Evolutionary conservation across 2,797 vertebrate species (phyloP), one percentile per base, ranked within the genome.

Genomic region (Sylvia borin): DNA sequence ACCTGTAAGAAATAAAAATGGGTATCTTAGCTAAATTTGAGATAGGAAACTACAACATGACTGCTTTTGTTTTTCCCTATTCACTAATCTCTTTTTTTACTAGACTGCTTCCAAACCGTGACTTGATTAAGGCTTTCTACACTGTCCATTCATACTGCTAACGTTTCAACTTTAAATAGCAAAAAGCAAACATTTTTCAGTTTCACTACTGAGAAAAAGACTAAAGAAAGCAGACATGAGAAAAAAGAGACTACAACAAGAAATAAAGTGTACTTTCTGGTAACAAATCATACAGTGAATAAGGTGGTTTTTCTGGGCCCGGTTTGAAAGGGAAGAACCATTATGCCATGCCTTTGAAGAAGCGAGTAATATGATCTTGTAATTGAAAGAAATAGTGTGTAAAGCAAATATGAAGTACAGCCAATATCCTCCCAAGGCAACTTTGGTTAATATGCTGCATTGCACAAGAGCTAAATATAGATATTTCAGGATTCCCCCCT

Each of bases 1-100:
- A 99, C 99, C 99, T 99, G 98, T 74, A 98, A 97, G 97, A 97
- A 97, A 98, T 93, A 97, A 97, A 98, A 97, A 98, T 10, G 97
- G 95, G 97, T 96, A 98, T 97, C 98, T 98, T 98, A 98, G 98
- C 98, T 97, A 92, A 93, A 97, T 95, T 94, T 82, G 90, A 97
- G 95, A 96, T 74, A 96, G 95, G 83, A 97, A 95, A 97, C 96
- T 95, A 93, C 93, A 97, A 97, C 92, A 93, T 65, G 91, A 96
- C 94, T 92, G 95, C 94, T 97, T 97, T 94, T 84, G 92, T 95
- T 95, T 86, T 86, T 86, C 81, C 80, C 73, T 79, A 73, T 89
- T 96, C 96, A 64, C 97, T 97, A 94, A 98, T 97, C 96, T 97
- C 92, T 92, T 97, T 93, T 93, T 97, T 96, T 96, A 97, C 96